Base-by-base conservation (phyloP, 2,113 vertebrate species). In the Tricholaema leucomelas region DNA sequence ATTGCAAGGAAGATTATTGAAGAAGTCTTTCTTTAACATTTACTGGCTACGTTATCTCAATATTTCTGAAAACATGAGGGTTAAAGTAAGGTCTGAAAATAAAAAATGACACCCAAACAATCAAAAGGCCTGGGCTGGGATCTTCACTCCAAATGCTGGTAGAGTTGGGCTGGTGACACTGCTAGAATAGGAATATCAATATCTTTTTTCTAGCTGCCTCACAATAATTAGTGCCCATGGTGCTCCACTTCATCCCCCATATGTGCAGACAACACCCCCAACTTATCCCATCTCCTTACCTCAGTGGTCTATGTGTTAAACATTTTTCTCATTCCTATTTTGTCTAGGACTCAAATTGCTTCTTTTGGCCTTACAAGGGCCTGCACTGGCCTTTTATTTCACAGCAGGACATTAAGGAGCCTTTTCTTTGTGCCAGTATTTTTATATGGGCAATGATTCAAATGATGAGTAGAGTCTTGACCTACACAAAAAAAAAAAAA, bases 161-260 rank as follows among this genome's bases (percentile, higher is more conserved):
- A 69, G 54, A 84, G 21, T 16, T 63, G 36, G 36, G 42, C 31
- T 85, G 40, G 14, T 70, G 46, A 60, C 75, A 59, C 56, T 83
- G 24, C 30, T 69, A 36, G n/a, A 78, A 8, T 61, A 88, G 74
- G 18, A 72, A 61, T 76, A 65, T 50, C 2, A 11, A 14, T 12
- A 33, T 58, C 55, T 85, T 81, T 63, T 14, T 84, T 67, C n/a
- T 44, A 74, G 61, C 61, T 72, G 35, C 61, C 59, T 84, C 28
- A 16, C n/a, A 7, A 30, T 48, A 59, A 15, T 27, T 14, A 1
- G 33, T n/a, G 58, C 8, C 21, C 2, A 0, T 44, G 15, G 38
- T 60, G 50, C 9, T 90, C n/a, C 38, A 6, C 9, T 72, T 79
- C 78, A 35, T 30, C 10, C 20, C 21, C 35, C 31, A 7, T 0